Base-by-base conservation (phyloP, 53 echinoderm and acorn worm species). In the Arbacia lixula region DNA sequence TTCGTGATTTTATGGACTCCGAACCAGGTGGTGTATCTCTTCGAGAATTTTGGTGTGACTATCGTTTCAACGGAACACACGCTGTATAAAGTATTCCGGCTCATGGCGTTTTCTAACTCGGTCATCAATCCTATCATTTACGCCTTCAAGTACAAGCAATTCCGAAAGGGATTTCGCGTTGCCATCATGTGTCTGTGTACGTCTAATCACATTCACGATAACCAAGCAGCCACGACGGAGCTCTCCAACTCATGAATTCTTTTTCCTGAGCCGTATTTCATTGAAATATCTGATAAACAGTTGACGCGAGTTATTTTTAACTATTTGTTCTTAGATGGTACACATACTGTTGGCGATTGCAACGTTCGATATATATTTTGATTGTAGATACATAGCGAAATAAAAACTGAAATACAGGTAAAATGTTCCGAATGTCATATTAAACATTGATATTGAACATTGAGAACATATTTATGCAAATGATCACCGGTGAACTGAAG, bases 71-170 rank as follows among this genome's bases (percentile, higher is more conserved):
- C 85, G 2, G 68, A 79, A 3, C 76, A 88, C 50, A 75, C 83
- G 26, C 49, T 88, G 11, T 99, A 94, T 57, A 88, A 92, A 49
- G 38, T 92, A 35, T 91, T 95, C 52, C 90, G 94, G 21, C 87
- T 99, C 36, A 88, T 99, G 91, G 99, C 99, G 11, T 89, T 95
- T 36, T 84, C 94, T 2, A 99, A 99, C 55, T 95, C 95, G 14
- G 94, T 99, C 22, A 83, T 99, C 11, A 99, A 99, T 64, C 95
- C 99, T 1, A 92, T 99, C 41, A 99, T 99, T 31, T 99, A 99
- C 68, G 99, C 90, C 4, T 99, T 92, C 68, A 99, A 99, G 64
- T 99, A 99, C 61, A 99, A 90, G 85, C 94, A 99, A 36, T 99
- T 99, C 60, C 86, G 99, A 11, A 99, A 99, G 72, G 92, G 96